Evolutionary conservation across 1,140 invertebrate genomes (phyloP).

Genomic region (Copidosoma floridanum): DNA sequence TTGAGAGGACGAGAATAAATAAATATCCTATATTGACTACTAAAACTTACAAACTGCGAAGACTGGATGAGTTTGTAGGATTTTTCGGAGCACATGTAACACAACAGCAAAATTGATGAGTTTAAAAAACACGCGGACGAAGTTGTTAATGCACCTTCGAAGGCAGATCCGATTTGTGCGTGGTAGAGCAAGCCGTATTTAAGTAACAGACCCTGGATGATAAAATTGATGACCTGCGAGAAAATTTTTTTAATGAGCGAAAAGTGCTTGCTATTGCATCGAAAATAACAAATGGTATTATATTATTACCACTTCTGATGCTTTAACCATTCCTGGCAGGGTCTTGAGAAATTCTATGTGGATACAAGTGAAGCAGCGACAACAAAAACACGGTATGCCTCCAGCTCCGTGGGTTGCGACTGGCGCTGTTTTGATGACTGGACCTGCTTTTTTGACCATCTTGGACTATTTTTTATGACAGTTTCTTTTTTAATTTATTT

Average conservation of each 20-base stretch:
- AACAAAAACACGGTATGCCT: conserved; percentile 7
- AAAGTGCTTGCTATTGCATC: too few species aligned
- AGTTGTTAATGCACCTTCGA: conserved; percentile 75
- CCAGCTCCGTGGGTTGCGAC: background rate
- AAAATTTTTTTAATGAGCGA: too few species aligned
- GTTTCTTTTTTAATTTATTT: background rate
- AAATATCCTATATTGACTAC: too few species aligned
- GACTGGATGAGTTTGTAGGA: conserved; percentile 70
- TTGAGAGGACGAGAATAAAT: background rate
- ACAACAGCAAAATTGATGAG: conserved; percentile 68
- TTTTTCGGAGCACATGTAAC: conserved; percentile 74
- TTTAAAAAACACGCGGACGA: conserved; percentile 74
- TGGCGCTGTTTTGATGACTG: background rate
- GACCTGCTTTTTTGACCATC: conserved; percentile 2
- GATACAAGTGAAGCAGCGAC: conserved; percentile 69
- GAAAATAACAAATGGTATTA: background rate
- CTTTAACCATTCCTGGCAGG: conserved; percentile 69
- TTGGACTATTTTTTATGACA: background rate
- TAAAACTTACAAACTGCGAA: conserved; percentile 72
- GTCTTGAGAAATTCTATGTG: conserved; percentile 72
- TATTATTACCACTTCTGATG: conserved; percentile 67
- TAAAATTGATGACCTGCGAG: conserved; percentile 17
- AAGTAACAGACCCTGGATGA: conserved; percentile 74
- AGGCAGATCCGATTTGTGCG: conserved; percentile 66
- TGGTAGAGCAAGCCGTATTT: conserved; percentile 70